phyloP scores from a whole-genome alignment of 2,888 invertebrate genomes.

The Ornithoptera priamus region DNA sequence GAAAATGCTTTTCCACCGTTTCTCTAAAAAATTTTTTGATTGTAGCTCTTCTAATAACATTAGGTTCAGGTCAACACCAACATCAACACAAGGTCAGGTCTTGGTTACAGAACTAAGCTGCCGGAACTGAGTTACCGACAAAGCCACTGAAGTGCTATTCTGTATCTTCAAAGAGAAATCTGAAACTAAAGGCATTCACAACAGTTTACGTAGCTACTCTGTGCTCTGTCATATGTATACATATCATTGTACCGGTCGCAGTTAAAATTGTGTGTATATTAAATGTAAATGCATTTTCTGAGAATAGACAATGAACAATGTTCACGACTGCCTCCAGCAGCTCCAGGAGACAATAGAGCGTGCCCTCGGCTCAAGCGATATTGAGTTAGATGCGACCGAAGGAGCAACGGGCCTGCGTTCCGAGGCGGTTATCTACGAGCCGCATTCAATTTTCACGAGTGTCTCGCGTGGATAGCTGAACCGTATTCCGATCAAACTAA shows the following conservation, averaged over 20 bases:
- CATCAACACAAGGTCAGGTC: too few species aligned
- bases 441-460: conserved; percentile 23
- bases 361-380: conserved; percentile 50
- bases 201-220: background rate
- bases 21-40: too few species aligned
- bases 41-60: too few species aligned
- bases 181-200: background rate
- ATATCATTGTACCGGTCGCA: conserved; percentile 31
- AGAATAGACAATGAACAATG: conserved; percentile 69
- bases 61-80: too few species aligned
- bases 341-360: conserved; percentile 50
- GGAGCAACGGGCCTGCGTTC: conserved; percentile 42
- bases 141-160: too few species aligned
- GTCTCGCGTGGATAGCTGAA: conserved; percentile 1
- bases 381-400: conserved; percentile 44
- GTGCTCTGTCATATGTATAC: conserved; percentile 25
- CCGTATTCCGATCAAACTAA: conserved; percentile 7
- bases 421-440: conserved; percentile 25
- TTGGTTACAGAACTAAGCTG: too few species aligned
- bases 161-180: too few species aligned
- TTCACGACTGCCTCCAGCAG: conserved; percentile 56
- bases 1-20: too few species aligned
- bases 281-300: conserved; percentile 39
- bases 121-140: too few species aligned
- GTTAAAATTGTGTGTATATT: conserved; percentile 30